Evolutionary conservation across 1,140 invertebrate species (phyloP), one percentile per base, ranked within the genome.

Genomic region (Cecropterus lyciades): DNA sequence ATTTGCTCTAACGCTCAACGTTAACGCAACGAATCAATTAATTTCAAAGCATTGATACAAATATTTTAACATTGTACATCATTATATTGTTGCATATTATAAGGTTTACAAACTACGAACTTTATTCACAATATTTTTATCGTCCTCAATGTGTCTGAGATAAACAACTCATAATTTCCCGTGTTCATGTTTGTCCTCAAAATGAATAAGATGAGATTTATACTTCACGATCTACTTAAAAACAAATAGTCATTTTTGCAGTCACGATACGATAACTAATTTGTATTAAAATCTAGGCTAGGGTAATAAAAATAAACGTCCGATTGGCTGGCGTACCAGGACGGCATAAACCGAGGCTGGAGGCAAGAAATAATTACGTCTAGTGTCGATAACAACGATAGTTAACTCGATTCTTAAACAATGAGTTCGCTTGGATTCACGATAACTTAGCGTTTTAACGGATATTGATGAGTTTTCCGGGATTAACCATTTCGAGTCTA

Each of bases 281-380:
- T 52, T 52, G 24, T 52, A 52, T 33, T 43, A 57, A 57, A 57
- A 57, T 57, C 53, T 57, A 27, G 40, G 40, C 20, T 57, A 37
- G 13, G n/a, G 13, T 57, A 13, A 43, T 52, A 65, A 66, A 66
- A 66, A 56, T 20, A 43, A 59, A 42, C 15, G 4, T 53, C 33
- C 65, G 52, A 53, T 66, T 51, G 10, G 46, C 46, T n/a, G 37
- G 55, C 45, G 11, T 59, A 59, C 55, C 42, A 59, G 55, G 55
- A 10, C 56, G 37, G 42, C 56, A 59, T 15, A 33, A 27, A 30
- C 27, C 27, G n/a, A n/a, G n/a, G n/a, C n/a, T n/a, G n/a, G n/a
- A n/a, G n/a, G n/a, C n/a, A n/a, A n/a, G n/a, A 72, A 74, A 73
- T 73, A 73, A 73, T 73, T 73, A 70, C 63, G 70, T 70, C 64